Conservation (phyloP, 2,113 vertebrate genomes). For the Thinocorus orbignyianus region DNA sequence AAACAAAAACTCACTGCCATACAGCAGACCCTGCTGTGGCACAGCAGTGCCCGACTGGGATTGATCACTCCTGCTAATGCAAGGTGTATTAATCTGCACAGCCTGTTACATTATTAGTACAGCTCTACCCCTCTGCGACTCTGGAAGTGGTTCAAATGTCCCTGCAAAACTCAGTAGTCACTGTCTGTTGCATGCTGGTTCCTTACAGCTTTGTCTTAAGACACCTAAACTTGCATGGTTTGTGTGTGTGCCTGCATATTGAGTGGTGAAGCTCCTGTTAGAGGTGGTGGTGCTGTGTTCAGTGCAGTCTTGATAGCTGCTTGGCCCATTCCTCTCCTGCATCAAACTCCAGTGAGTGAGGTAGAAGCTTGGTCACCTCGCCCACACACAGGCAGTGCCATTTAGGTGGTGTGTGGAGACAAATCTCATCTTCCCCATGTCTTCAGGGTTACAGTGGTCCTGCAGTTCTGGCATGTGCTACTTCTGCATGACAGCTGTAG, state of each 20-base stretch:
- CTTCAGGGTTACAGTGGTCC: neutral
- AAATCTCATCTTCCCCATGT: neutral
- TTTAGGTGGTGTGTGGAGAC: neutral
- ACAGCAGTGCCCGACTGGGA: neutral
- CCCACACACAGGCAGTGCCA: neutral
- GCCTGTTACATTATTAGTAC: neutral
- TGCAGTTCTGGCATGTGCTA: neutral
- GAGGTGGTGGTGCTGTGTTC: neutral
- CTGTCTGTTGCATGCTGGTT: neutral
- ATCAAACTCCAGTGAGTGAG: neutral
- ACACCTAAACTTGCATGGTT: neutral
- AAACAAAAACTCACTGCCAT: neutral
- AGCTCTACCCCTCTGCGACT: neutral
- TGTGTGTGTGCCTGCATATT: neutral
- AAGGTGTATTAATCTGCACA: neutral
- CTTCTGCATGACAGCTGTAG: neutral
- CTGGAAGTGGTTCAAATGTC: neutral
- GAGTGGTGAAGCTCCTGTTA: neutral
- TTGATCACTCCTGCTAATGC: neutral
- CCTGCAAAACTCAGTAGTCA: neutral
- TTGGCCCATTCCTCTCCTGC: rapidly evolving
- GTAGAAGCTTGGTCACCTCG: neutral
- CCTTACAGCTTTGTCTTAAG: neutral
- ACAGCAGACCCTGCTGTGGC: neutral
- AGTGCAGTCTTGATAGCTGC: neutral